Percentiles rank a stretch among this genome's conserved stretches.
Conservation (phyloP, 2,888 invertebrate species). For the Hylaea fasciaria region DNA sequence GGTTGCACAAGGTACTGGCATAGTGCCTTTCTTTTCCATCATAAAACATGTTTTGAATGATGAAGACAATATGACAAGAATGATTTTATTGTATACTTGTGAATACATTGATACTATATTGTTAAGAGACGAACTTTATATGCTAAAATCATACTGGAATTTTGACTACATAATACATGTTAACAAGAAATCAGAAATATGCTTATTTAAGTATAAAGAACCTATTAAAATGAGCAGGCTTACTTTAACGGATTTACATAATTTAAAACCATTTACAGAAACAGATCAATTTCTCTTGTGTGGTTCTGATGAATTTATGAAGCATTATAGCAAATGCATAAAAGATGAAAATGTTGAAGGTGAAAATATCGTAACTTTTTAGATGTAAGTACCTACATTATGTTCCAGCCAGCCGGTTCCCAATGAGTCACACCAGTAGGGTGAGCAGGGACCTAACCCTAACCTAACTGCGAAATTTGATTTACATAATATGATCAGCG, state of each 20-base stretch:
- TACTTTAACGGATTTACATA: conserved; percentile 56
- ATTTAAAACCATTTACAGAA: conserved; percentile 57
- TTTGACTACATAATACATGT: conserved; percentile 88
- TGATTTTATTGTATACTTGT: conserved; percentile 87
- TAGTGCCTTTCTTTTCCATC: conserved; percentile 88
- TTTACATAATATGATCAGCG: too few species aligned
- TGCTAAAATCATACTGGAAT: conserved; percentile 88
- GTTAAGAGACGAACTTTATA: conserved; percentile 86
- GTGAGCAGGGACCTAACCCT: too few species aligned
- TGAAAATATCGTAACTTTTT: conserved; percentile 71
- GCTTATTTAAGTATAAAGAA: conserved; percentile 79
- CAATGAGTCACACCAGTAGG: too few species aligned
- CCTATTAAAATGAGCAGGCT: conserved; percentile 72
- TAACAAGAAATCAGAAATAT: conserved; percentile 47
- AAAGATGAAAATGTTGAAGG: conserved; percentile 51
- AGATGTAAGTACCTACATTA: conserved; percentile 23
- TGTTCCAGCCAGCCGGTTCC: too few species aligned
- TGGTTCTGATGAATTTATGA: conserved; percentile 85
- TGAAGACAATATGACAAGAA: conserved; percentile 87
- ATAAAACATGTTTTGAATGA: conserved; percentile 86
- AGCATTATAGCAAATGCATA: conserved; percentile 68
- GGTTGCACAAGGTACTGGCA: conserved; percentile 90
- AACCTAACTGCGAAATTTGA: too few species aligned
- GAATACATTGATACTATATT: conserved; percentile 83
- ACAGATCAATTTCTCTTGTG: conserved; percentile 84